These are phyloP conservation scores for Lota lota DNA, from an alignment of 2,113 vertebrate genomes.

Conservation along the genomic window DNA sequence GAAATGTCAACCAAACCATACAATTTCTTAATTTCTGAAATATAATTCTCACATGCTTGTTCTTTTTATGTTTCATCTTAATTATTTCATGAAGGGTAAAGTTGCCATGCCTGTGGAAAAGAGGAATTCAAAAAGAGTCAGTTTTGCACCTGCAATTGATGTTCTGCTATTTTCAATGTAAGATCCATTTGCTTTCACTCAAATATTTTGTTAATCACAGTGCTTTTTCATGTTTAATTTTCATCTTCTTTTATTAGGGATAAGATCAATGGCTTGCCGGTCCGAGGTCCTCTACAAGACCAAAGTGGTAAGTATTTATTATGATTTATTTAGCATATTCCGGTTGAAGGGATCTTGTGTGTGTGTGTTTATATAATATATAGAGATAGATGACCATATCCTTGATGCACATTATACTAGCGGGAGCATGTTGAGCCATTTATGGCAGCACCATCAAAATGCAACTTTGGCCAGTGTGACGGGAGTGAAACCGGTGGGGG, in stretches of 20 bases:
- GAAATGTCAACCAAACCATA: neutral
- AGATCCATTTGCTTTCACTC: constrained; percentile 20
- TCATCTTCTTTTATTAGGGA: constrained; percentile 57
- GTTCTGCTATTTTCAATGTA: constrained; percentile 71
- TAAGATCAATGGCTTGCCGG: constrained; percentile 53
- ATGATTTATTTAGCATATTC: no score
- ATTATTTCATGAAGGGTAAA: constrained; percentile 58
- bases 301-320: constrained; percentile 43
- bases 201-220: neutral
- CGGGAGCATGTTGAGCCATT: no score
- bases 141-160: constrained; percentile 72
- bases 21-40: neutral
- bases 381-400: no score
- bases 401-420: no score
- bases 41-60: neutral
- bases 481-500: no score
- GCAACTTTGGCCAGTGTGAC: no score
- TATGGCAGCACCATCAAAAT: no score
- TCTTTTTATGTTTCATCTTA: neutral
- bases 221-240: constrained; percentile 5
- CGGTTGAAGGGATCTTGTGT: no score
- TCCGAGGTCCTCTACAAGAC: constrained; percentile 50
- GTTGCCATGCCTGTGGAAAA: constrained; percentile 57
- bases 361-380: no score
- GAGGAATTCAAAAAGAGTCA: constrained; percentile 75